Base-by-base conservation (phyloP, 2,113 vertebrate genomes). In the Tragelaphus scriptus region DNA sequence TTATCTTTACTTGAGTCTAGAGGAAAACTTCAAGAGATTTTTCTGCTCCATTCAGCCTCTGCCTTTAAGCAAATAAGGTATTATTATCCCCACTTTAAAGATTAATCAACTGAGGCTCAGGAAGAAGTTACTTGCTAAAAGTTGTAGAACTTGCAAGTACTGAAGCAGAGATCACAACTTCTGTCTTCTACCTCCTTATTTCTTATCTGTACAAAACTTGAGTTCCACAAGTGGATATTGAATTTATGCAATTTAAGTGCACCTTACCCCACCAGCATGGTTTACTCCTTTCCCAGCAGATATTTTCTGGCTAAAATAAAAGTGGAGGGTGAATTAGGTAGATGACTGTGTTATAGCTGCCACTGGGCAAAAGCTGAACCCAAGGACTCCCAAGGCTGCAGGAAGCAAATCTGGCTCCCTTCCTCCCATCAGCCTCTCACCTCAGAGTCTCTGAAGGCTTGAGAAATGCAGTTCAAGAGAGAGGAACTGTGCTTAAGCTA, bases 41-140 rank as follows among this genome's bases (percentile, higher is more conserved):
- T 96, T 94, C 56, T 91, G 13, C 94, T 86, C 61, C 71, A 68
- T 86, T 75, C 25, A 26, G 40, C 23, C 13, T 28, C 9, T 82
- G 44, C 61, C 40, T 65, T 92, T 95, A 96, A 95, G 21, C n/a
- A 88, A 93, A 97, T 44, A 95, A 55, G 25, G 30, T 85, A 55
- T 88, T 80, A 71, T 96, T 93, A 90, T 88, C 68, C 84, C 79
- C 84, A 97, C 94, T 97, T 96, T 56, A 87, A 92, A 97, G 94
- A 85, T 68, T 36, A 90, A 90, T 75, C 87, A 53, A 0, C 90
- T 88, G 71, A 90, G 61, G 25, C 51, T 89, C 65, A 53, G 80
- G 82, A 85, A 81, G 86, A 79, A 89, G 61, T 85, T 79, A 53
- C n/a, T 96, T 92, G 40, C 36, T 77, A 2, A 28, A 65, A 79